Evolutionary conservation across 1,140 invertebrate genomes (phyloP), one percentile per base, ranked within the genome.

Genomic region (Hesperophylax magnus): DNA sequence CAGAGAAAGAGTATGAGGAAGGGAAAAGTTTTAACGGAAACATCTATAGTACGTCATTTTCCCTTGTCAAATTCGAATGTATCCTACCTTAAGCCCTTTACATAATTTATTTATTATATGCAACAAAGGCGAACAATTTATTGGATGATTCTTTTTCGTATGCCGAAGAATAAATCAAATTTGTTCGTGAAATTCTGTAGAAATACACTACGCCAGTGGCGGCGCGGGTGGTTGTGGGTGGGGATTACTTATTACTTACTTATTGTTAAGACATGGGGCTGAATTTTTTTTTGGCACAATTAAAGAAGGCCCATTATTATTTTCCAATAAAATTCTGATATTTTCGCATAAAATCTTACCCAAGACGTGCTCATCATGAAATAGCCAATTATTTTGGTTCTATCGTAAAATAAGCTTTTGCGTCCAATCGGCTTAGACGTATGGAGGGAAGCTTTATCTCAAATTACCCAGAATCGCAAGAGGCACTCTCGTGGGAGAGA

Each of bases 381-480:
- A 39, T 71, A 79, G 58, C 67, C 78, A 79, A 79, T 79, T 79
- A 79, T 79, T 79, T 79, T 52, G 31, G 18, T 18, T 74, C 69
- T 52, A 61, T 72, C 78, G 56, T 72, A 79, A 79, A 74, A 79
- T 74, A 79, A 79, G 78, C 78, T 63, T 34, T 79, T 39, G 20
- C 77, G 60, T 61, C 78, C 69, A 79, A 79, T 79, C 78, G 78
- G 78, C 78, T 79, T 79, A 47, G 1, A 47, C 39, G 39, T 8
- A 74, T 34, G 53, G 47, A 47, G 20, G 17, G 39, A 54, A 65
- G 47, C 78, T 79, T 63, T 74, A 65, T 79, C 69, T 74, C 53
- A 74, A 79, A 79, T 79, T 79, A 74, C 78, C 61, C 56, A 79
- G 78, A 79, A 74, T 79, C 65, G 20, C 78, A 52, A n/a, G 47